Conservation (phyloP, 2,888 invertebrate genomes). For the Calephelis perditalis region DNA sequence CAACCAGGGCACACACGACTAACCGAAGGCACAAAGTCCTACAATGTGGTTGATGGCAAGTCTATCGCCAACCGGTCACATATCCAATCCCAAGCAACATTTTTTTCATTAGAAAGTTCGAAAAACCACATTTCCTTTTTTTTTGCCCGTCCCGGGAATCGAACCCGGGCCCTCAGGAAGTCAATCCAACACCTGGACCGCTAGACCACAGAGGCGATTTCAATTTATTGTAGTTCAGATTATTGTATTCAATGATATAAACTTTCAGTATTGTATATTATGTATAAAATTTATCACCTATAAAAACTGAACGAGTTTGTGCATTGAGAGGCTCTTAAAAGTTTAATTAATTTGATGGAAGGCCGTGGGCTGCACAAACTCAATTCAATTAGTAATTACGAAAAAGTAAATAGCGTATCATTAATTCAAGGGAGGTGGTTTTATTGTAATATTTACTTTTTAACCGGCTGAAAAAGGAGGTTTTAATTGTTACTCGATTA, state of each 20-base stretch:
- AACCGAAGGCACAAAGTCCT: too few species aligned
- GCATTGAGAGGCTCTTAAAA: conserved; percentile 36
- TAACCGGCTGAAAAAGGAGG: not conserved
- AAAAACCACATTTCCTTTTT: too few species aligned
- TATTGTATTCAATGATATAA: conserved; percentile 17
- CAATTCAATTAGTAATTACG: conserved; percentile 57
- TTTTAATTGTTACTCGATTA: conserved; percentile 5
- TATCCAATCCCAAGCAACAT: too few species aligned
- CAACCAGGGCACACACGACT: too few species aligned
- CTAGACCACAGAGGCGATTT: too few species aligned
- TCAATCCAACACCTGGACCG: too few species aligned
- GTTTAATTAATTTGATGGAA: conserved; percentile 53
- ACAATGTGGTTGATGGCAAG: too few species aligned
- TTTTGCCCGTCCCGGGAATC: too few species aligned
- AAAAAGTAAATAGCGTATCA: conserved; percentile 45
- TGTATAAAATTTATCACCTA: conserved; percentile 44
- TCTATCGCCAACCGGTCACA: too few species aligned
- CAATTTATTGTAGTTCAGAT: too few species aligned
- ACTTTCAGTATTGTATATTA: conserved; percentile 27
- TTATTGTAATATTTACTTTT: conserved; percentile 20
- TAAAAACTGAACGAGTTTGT: conserved; percentile 40
- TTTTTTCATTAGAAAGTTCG: too few species aligned
- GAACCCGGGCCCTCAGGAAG: too few species aligned
- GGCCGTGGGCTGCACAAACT: conserved; percentile 37
- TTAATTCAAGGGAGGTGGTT: conserved; percentile 26